Percentiles rank a stretch among this genome's conserved stretches.
These are phyloP conservation scores for Apoda limacodes DNA, from an alignment of 2,888 invertebrate species.

Conservation along the genomic window DNA sequence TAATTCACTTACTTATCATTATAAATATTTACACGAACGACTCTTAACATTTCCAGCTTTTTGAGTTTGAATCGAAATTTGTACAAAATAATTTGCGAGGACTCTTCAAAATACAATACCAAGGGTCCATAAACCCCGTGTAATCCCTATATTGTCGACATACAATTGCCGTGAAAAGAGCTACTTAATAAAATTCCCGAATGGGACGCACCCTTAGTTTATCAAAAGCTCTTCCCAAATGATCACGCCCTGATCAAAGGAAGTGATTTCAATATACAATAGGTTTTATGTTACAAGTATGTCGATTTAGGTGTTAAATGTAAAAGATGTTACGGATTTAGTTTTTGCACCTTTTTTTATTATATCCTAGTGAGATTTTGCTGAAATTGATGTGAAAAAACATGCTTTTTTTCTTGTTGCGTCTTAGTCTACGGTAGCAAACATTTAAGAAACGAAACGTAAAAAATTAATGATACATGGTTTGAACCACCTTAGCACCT, in stretches of 20 bases:
- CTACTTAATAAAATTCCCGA: slow-evolving; percentile 38
- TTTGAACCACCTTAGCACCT: too few relatives aligned
- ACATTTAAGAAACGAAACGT: slow-evolving; percentile 7
- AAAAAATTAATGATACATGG: slow-evolving; percentile 26
- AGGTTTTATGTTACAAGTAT: slow-evolving; percentile 44
- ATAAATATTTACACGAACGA: too few relatives aligned
- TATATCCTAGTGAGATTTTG: too few relatives aligned
- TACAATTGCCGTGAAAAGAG: slow-evolving; percentile 63
- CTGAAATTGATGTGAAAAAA: too few relatives aligned
- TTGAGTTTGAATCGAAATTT: slow-evolving; percentile 30
- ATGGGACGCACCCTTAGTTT: slow-evolving; percentile 29
- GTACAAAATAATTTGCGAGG: slow-evolving; percentile 24
- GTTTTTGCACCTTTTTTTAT: too few relatives aligned
- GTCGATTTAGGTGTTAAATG: slow-evolving; percentile 18
- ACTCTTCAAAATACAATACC: slow-evolving; percentile 31
- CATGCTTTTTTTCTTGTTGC: too few relatives aligned
- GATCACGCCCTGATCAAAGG: slow-evolving; percentile 58
- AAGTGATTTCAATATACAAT: slow-evolving; percentile 38
- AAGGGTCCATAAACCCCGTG: slow-evolving; percentile 41
- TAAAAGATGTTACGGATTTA: slow-evolving; percentile 13
- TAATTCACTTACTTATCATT: too few relatives aligned
- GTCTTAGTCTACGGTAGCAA: too few relatives aligned
- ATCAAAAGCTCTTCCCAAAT: slow-evolving; percentile 30
- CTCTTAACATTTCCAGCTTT: slow-evolving; percentile 28
- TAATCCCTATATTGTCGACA: slow-evolving; percentile 51